These are phyloP conservation scores for Gasterosteus nipponicus DNA, from an alignment of 2,113 vertebrate species.

Conservation along the genomic window DNA sequence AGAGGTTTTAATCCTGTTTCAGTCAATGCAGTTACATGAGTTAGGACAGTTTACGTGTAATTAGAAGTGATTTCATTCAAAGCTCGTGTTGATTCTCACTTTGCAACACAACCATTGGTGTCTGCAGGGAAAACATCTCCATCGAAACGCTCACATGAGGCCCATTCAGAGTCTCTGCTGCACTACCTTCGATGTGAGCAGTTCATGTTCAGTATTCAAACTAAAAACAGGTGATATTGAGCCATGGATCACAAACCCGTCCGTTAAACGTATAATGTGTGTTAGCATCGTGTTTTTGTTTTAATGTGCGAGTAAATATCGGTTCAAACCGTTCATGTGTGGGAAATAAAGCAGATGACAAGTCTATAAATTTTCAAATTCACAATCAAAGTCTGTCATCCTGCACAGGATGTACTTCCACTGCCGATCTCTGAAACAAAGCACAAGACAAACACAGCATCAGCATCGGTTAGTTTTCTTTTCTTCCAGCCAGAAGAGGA, in stretches of 20 bases:
- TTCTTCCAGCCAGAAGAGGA: not conserved
- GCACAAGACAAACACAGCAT: slow-evolving; percentile 27
- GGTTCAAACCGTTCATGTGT: not conserved
- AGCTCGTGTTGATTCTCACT: too few relatives aligned
- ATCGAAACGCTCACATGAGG: too few relatives aligned
- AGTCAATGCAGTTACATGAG: not conserved
- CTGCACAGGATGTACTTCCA: slow-evolving; percentile 98
- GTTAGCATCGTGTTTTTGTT: slow-evolving; percentile 15
- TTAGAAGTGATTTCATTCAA: too few relatives aligned
- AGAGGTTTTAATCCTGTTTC: not conserved
- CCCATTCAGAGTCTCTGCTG: not conserved
- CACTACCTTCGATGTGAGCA: slow-evolving; percentile 6
- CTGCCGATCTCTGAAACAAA: slow-evolving; percentile 90
- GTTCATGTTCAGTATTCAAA: slow-evolving; percentile 22
- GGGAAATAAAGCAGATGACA: not conserved
- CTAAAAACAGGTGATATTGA: slow-evolving; percentile 26
- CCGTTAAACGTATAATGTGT: slow-evolving; percentile 7
- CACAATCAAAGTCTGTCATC: slow-evolving; percentile 95
- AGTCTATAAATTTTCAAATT: slow-evolving; percentile 88
- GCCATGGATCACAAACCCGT: slow-evolving; percentile 3
- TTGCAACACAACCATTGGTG: too few relatives aligned
- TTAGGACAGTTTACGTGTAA: not conserved
- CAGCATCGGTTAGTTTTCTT: slow-evolving; percentile 19
- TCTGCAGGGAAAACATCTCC: too few relatives aligned
- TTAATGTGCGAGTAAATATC: slow-evolving; percentile 32